phyloP scores from a whole-genome alignment of 1,140 invertebrate species.

The Drosophila pachea region DNA sequence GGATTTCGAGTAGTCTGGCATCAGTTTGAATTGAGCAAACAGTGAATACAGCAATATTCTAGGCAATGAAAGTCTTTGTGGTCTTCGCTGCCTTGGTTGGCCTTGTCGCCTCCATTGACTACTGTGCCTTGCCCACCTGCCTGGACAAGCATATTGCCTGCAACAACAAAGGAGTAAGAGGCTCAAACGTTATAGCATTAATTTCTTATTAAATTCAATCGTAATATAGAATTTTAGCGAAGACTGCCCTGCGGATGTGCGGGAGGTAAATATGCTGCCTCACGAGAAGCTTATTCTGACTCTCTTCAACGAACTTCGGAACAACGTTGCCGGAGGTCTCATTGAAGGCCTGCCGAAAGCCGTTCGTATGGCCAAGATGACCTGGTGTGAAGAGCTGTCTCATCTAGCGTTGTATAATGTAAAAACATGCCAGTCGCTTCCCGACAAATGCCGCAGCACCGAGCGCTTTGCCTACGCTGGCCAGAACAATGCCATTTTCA shows the following conservation, averaged over 20 bases:
- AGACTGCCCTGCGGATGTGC: constrained; percentile 55
- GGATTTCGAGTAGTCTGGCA: neutral
- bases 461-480: constrained; percentile 66
- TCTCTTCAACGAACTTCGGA: constrained; percentile 60
- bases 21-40: constrained; percentile 25
- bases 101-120: constrained; percentile 30
- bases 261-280: constrained; percentile 28
- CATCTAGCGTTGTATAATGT: constrained; percentile 52
- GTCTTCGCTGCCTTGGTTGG: constrained; percentile 7
- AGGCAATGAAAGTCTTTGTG: neutral
- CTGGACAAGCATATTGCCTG: constrained; percentile 67
- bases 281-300: constrained; percentile 55
- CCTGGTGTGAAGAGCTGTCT: constrained; percentile 62
- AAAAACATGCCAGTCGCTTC: constrained; percentile 52
- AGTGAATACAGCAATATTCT: neutral
- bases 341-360: constrained; percentile 53
- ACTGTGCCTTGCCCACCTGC: constrained; percentile 62
- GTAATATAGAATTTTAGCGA: constrained; percentile 46
- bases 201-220: neutral
- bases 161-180: constrained; percentile 68
- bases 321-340: constrained; percentile 53
- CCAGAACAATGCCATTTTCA: constrained; percentile 67
- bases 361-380: constrained; percentile 64
- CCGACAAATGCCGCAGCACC: constrained; percentile 68
- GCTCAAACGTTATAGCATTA: too few species aligned